Conservation (phyloP, 2,797 vertebrate genomes). For the Benthosema pterotum region DNA sequence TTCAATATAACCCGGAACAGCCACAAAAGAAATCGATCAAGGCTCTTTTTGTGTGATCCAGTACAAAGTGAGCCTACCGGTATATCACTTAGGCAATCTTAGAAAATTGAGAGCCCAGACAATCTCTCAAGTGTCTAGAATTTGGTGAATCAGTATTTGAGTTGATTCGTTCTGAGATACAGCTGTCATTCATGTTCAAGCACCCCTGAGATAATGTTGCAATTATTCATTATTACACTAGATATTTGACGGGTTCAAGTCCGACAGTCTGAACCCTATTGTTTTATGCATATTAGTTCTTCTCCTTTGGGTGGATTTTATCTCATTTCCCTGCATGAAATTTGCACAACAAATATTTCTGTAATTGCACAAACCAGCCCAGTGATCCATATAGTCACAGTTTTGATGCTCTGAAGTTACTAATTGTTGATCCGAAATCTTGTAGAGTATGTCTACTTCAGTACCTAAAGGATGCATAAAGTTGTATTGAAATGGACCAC, state of each 20-base stretch:
- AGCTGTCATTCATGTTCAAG: slow-evolving; percentile 45
- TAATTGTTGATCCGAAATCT: no score
- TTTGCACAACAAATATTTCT: no score
- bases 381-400: no score
- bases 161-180: slow-evolving; percentile 34
- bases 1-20: slow-evolving; percentile 15
- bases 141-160: slow-evolving; percentile 37
- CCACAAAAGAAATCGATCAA: slow-evolving; percentile 49
- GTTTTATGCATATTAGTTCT: background rate
- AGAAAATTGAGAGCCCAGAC: slow-evolving; percentile 12
- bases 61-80: slow-evolving; percentile 31
- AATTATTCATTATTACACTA: slow-evolving; percentile 17
- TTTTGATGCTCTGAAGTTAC: no score
- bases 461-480: no score
- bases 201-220: slow-evolving; percentile 32
- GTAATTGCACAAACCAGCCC: no score
- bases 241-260: background rate
- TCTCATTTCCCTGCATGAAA: no score
- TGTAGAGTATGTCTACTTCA: no score
- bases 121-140: slow-evolving; percentile 44
- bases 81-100: slow-evolving; percentile 34
- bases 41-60: slow-evolving; percentile 29
- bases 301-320: no score
- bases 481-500: no score
- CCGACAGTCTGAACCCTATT: background rate